Percentiles rank a stretch among this genome's conserved stretches.
These are phyloP conservation scores for Pollenia griseotomentosa DNA, from an alignment of 2,888 invertebrate species.

Conservation along the genomic window DNA sequence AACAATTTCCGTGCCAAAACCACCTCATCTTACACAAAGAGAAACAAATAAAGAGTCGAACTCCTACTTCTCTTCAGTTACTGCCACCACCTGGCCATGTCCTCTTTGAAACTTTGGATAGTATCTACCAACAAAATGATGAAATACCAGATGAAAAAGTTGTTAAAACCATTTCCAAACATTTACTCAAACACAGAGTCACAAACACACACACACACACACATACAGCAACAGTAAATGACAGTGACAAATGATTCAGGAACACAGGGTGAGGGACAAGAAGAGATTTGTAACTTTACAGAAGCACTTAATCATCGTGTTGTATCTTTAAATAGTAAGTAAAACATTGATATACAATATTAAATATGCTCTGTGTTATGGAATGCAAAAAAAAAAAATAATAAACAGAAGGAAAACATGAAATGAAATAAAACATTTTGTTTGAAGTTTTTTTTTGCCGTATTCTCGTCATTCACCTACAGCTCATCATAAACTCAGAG, in stretches of 20 bases:
- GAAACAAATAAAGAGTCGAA: too few relatives aligned
- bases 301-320: slow-evolving; percentile 68
- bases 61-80: slow-evolving; percentile 21
- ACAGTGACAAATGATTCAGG: slow-evolving; percentile 30
- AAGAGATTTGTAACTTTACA: slow-evolving; percentile 45
- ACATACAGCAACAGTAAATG: slow-evolving; percentile 10
- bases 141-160: slow-evolving; percentile 54
- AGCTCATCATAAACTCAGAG: neutral
- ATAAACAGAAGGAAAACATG: neutral
- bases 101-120: slow-evolving; percentile 42
- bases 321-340: slow-evolving; percentile 63
- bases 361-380: slow-evolving; percentile 64
- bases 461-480: slow-evolving; percentile 32
- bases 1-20: slow-evolving; percentile 38
- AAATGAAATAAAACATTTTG: slow-evolving; percentile 46
- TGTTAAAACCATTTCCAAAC: slow-evolving; percentile 60
- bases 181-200: neutral
- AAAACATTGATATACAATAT: slow-evolving; percentile 69
- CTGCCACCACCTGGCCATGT: slow-evolving; percentile 37
- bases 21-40: neutral
- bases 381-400: neutral
- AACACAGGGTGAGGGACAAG: neutral
- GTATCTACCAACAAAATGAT: slow-evolving; percentile 47
- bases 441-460: slow-evolving; percentile 51
- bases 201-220: slow-evolving; percentile 12